These are phyloP conservation scores for Chelon auratus DNA, from an alignment of 2,797 vertebrate genomes.

Conservation along the genomic window DNA sequence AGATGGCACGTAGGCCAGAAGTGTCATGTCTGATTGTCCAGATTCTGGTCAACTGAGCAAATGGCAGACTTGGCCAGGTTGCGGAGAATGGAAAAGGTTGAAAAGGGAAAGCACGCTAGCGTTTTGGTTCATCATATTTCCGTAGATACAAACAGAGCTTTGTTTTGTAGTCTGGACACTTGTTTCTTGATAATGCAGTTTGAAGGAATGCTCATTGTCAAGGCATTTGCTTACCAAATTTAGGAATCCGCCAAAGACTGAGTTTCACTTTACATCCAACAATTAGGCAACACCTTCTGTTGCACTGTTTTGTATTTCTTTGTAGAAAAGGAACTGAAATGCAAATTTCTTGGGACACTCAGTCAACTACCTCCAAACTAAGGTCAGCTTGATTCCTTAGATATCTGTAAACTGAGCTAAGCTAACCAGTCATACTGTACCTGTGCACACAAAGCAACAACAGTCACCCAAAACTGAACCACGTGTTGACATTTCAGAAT, in stretches of 20 bases:
- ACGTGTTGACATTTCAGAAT: constrained; percentile 17
- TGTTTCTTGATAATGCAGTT: too few relatives aligned
- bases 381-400: neutral
- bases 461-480: constrained; percentile 1
- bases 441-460: neutral
- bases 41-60: constrained; percentile 71
- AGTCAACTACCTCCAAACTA: too few relatives aligned
- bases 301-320: too few relatives aligned
- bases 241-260: too few relatives aligned
- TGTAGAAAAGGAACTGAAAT: too few relatives aligned
- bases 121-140: constrained; percentile 2
- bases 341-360: too few relatives aligned
- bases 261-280: too few relatives aligned
- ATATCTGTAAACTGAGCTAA: constrained; percentile 1
- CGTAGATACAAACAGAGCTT: neutral
- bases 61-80: constrained; percentile 51
- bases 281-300: too few relatives aligned
- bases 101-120: constrained; percentile 16
- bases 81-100: constrained; percentile 35
- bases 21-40: constrained; percentile 69
- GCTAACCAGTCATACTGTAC: neutral
- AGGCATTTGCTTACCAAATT: neutral
- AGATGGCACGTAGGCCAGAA: constrained; percentile 69
- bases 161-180: neutral
- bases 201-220: too few relatives aligned